A percentile compares a stretch with the other conserved stretches of the same genome.
Evolutionary conservation across 2,888 invertebrate genomes (phyloP).

Genomic region (Leptopilina syphax): DNA sequence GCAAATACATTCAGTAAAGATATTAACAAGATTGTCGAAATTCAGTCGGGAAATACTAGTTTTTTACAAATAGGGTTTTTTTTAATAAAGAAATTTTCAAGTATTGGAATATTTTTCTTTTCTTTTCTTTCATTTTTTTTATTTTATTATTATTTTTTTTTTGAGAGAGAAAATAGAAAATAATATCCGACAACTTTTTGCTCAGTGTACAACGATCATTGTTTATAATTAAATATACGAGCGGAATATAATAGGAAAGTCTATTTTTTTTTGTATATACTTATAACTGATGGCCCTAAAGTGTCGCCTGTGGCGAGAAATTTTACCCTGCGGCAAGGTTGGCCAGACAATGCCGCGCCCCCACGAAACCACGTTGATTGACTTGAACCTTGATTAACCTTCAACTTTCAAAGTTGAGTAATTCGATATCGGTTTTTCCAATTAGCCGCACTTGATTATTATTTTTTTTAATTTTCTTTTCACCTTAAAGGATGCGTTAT

Average conservation of each 20-base stretch:
- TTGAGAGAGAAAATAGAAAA: neutral
- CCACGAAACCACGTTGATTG: slow-evolving; percentile 69
- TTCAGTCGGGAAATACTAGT: neutral
- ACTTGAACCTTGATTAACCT: slow-evolving; percentile 54
- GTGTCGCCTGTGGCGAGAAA: slow-evolving; percentile 40
- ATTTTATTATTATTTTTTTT: no score
- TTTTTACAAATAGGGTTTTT: neutral
- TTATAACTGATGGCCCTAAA: slow-evolving; percentile 42
- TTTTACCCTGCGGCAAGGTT: slow-evolving; percentile 61
- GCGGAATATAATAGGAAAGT: slow-evolving; percentile 59
- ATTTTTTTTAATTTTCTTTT: no score
- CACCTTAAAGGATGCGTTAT: neutral
- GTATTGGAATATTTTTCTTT: no score
- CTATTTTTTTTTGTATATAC: slow-evolving; percentile 56
- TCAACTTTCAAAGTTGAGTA: slow-evolving; percentile 28
- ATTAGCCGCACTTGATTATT: neutral
- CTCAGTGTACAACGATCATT: slow-evolving; percentile 52
- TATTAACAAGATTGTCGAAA: neutral
- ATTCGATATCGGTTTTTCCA: slow-evolving; percentile 16
- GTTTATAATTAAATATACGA: slow-evolving; percentile 55
- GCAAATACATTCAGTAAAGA: no score
- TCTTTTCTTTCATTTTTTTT: neutral
- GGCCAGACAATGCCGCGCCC: slow-evolving; percentile 65
- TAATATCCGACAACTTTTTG: slow-evolving; percentile 28
- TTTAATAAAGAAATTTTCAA: no score